phyloP scores from a whole-genome alignment of 2,113 vertebrate species.

The Nansenia antarctica region DNA sequence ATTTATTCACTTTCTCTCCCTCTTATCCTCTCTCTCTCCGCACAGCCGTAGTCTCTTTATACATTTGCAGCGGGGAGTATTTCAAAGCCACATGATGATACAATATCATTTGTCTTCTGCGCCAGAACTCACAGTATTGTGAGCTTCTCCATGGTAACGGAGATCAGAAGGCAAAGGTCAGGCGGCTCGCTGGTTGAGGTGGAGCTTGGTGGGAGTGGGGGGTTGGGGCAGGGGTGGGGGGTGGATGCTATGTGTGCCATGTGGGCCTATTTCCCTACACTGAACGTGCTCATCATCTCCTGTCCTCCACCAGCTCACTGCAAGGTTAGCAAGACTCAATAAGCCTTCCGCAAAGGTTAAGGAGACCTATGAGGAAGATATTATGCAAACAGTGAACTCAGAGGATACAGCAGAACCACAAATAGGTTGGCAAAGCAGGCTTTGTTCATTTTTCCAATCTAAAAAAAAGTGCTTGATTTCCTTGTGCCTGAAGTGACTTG shows the following conservation, averaged over 20 bases:
- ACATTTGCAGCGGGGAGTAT: conserved; percentile 4
- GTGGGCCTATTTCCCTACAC: conserved; percentile 50
- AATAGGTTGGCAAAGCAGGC: conserved; percentile 46
- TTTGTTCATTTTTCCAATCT: conserved; percentile 43
- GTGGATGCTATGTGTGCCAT: conserved; percentile 33
- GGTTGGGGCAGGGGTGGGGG: conserved; percentile 43
- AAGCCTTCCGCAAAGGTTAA: conserved; percentile 65
- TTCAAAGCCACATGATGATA: conserved; percentile 20
- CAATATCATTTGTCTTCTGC: conserved; percentile 17
- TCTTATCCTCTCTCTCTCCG: background rate
- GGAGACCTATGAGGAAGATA: conserved; percentile 54
- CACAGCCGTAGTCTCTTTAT: background rate
- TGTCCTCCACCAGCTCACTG: conserved; percentile 57
- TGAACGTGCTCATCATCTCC: conserved; percentile 60
- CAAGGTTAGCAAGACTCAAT: conserved; percentile 68
- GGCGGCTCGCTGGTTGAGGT: conserved; percentile 45
- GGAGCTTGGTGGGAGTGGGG: conserved; percentile 14
- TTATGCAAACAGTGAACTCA: conserved; percentile 57
- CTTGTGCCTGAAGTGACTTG: conserved; percentile 33
- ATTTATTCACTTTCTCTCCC: background rate
- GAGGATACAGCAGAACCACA: conserved; percentile 44
- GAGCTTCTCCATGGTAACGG: conserved; percentile 67
- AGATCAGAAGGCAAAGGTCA: conserved; percentile 66
- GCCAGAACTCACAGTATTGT: conserved; percentile 32
- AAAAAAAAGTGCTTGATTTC: conserved; percentile 19